These are phyloP conservation scores for Agapostemon virescens DNA, from an alignment of 2,888 invertebrate genomes.

Conservation along the genomic window DNA sequence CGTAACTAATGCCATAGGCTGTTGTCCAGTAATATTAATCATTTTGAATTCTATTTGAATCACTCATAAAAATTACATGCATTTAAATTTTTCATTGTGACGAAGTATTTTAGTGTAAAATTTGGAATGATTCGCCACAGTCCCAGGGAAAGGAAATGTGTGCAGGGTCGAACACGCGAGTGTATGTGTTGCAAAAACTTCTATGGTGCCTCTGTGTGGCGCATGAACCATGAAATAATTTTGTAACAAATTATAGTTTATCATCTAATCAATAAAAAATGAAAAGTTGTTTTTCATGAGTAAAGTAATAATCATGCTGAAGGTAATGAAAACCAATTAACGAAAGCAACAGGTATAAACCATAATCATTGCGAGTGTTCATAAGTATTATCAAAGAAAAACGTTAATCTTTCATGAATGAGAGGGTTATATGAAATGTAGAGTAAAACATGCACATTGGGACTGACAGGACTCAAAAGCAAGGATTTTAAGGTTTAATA, in stretches of 20 bases:
- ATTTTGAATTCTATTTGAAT: constrained; percentile 24
- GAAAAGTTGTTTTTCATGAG: constrained; percentile 13
- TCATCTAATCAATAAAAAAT: constrained; percentile 16
- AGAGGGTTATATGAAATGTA: constrained; percentile 55
- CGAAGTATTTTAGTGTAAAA: constrained; percentile 32
- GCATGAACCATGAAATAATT: constrained; percentile 20
- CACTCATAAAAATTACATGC: constrained; percentile 55
- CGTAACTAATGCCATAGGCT: constrained; percentile 57
- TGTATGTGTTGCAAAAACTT: constrained; percentile 25
- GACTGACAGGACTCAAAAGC: constrained; percentile 71
- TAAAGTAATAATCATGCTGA: constrained; percentile 30
- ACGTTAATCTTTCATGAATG: constrained; percentile 47
- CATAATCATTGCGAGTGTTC: constrained; percentile 36
- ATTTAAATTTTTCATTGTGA: constrained; percentile 38
- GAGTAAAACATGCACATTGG: constrained; percentile 67
- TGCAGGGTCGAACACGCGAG: constrained; percentile 52
- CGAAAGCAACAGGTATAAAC: constrained; percentile 19
- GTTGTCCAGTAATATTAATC: constrained; percentile 45
- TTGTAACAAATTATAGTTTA: neutral
- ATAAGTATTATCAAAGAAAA: constrained; percentile 27
- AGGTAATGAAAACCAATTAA: constrained; percentile 29
- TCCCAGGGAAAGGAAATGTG: constrained; percentile 49
- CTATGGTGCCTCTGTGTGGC: neutral
- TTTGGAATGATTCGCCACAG: constrained; percentile 47
- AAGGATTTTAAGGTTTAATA: constrained; percentile 69